Percentiles rank a stretch among this genome's conserved stretches.
Conservation (phyloP, 2,797 vertebrate species). For the Neostethus bicornis region DNA sequence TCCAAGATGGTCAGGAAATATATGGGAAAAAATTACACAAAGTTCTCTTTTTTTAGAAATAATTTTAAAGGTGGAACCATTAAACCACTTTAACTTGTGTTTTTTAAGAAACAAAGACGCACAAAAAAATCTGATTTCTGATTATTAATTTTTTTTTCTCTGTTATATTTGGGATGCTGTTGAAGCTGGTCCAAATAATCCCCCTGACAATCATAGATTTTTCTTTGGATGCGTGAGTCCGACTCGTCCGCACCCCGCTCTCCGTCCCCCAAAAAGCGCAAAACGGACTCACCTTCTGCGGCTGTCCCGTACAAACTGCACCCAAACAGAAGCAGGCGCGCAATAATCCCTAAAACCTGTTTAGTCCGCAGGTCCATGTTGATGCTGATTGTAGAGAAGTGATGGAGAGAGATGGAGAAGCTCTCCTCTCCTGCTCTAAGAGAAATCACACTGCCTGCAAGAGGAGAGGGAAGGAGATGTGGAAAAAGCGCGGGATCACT, state of each 20-base stretch:
- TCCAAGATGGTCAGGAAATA: background rate
- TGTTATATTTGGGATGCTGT: background rate
- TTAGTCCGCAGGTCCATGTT: conserved; percentile 57
- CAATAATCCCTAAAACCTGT: conserved; percentile 43
- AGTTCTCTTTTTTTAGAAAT: too few relatives aligned
- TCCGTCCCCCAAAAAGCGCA: conserved; percentile 11
- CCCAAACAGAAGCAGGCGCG: conserved; percentile 44
- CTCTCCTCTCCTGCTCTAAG: conserved; percentile 50
- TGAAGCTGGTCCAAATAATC: too few relatives aligned
- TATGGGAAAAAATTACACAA: background rate
- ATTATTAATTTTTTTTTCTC: background rate
- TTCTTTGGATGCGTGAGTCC: background rate
- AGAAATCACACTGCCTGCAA: conserved; percentile 21
- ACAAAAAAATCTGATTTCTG: conserved; percentile 18
- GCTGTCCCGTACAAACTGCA: conserved; percentile 42
- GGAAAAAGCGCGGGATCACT: background rate
- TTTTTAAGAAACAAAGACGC: background rate
- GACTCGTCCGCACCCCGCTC: too few relatives aligned
- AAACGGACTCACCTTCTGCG: conserved; percentile 59
- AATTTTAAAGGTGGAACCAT: background rate
- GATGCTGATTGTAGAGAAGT: conserved; percentile 34
- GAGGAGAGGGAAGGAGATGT: background rate
- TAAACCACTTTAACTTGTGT: background rate
- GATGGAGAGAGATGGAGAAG: conserved; percentile 32
- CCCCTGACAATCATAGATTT: background rate